Conservation (phyloP, 2,797 vertebrate species). For the Mormyrops boulengeri region DNA sequence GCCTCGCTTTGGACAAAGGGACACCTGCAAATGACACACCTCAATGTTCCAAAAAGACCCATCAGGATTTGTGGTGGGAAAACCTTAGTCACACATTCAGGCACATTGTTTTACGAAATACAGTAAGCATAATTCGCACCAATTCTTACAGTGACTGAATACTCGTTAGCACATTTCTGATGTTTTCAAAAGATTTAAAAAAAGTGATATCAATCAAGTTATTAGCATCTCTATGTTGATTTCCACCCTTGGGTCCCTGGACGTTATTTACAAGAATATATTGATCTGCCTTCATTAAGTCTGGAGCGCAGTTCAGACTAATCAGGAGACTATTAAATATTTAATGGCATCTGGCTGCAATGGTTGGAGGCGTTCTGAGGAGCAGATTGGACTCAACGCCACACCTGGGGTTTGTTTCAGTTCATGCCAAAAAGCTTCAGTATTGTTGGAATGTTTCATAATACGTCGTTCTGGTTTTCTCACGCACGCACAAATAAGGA, state of each 20-base stretch:
- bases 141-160: not conserved
- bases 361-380: not conserved
- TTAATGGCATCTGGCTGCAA: slow-evolving; percentile 3
- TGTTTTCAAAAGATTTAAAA: not conserved
- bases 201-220: not conserved
- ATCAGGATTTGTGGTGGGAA: not conserved
- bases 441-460: not conserved
- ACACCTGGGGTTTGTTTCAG: not conserved
- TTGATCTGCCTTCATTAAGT: slow-evolving; percentile 1
- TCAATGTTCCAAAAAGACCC: not conserved
- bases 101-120: not conserved
- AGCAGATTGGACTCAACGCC: not conserved
- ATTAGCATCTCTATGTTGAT: not conserved
- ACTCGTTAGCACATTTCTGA: not conserved
- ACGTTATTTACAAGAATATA: not conserved
- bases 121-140: not conserved
- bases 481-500: not conserved
- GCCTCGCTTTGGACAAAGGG: not conserved
- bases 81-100: not conserved
- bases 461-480: not conserved
- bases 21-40: not conserved
- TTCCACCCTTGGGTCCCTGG: not conserved
- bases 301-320: not conserved
- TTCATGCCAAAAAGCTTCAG: not conserved
- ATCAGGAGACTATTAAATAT: slow-evolving; percentile 20